Conservation (phyloP, 1,140 invertebrate species). For the Drosophila subobscura region DNA sequence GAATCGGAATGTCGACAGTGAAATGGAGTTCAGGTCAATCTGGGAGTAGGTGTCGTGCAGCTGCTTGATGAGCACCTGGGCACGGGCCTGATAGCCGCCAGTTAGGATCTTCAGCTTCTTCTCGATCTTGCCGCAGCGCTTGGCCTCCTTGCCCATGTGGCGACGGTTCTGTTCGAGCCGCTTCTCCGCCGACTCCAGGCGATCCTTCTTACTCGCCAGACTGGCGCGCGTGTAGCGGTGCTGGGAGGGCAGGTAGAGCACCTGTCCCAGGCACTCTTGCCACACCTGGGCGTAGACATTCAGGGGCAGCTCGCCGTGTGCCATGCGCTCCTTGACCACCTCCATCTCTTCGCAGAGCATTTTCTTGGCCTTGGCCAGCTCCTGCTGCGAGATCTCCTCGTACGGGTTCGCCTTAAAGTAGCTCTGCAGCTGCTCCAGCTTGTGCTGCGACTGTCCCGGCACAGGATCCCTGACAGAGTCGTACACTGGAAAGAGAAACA, state of each 20-base stretch:
- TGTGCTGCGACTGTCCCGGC: conserved; percentile 83
- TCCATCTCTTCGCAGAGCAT: conserved; percentile 93
- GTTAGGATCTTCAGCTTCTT: conserved; percentile 98
- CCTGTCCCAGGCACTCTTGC: conserved; percentile 96
- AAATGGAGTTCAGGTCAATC: conserved; percentile 94
- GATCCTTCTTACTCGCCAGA: conserved; percentile 97
- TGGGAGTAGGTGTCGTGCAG: conserved; percentile 94
- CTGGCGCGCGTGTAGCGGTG: conserved; percentile 97
- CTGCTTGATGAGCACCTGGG: conserved; percentile 95
- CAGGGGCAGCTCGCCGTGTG: conserved; percentile 95
- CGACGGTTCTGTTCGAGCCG: conserved; percentile 95
- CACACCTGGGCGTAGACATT: conserved; percentile 98
- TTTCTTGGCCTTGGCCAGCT: conserved; percentile 88
- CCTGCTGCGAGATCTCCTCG: conserved; percentile 88
- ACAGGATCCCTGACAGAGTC: conserved; percentile 90
- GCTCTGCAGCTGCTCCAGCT: conserved; percentile 83
- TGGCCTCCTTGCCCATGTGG: conserved; percentile 98
- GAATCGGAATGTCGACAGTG: conserved; percentile 96
- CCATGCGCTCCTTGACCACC: conserved; percentile 96
- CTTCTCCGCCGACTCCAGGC: conserved; percentile 96
- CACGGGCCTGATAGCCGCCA: conserved; percentile 93
- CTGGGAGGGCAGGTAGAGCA: conserved; percentile 94
- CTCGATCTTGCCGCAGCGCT: conserved; percentile 98
- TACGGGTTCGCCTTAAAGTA: conserved; percentile 95
- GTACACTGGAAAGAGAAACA: conserved; percentile 85